These are phyloP conservation scores for Pasiphila rectangulata DNA, from an alignment of 2,888 invertebrate species.

Conservation along the genomic window DNA sequence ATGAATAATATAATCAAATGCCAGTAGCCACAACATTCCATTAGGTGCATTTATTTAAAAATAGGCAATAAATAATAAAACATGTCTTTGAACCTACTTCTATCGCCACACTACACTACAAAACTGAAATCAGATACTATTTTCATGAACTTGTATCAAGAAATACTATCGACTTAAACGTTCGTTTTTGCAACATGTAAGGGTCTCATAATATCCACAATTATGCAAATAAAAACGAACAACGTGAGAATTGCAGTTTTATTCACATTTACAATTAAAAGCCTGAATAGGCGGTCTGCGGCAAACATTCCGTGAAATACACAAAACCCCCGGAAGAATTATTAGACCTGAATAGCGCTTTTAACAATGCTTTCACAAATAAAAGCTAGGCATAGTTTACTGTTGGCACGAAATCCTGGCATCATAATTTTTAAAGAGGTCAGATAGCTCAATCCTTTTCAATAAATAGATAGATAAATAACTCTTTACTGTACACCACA, in stretches of 20 bases:
- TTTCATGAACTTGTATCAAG: no score
- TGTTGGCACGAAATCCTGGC: slow-evolving; percentile 25
- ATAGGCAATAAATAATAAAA: no score
- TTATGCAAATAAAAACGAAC: slow-evolving; percentile 4
- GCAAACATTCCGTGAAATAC: slow-evolving; percentile 23
- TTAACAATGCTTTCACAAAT: slow-evolving; percentile 41
- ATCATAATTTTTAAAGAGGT: neutral
- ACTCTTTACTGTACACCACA: no score
- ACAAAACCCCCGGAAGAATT: slow-evolving; percentile 27
- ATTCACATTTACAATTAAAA: slow-evolving; percentile 13
- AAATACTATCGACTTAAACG: no score
- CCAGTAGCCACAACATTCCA: no score
- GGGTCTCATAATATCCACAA: neutral
- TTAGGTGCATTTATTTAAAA: no score
- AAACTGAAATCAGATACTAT: no score
- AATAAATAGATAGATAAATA: no score
- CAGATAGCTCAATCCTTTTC: neutral
- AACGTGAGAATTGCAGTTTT: slow-evolving; percentile 8
- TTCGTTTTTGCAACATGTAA: no score
- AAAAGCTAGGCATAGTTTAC: slow-evolving; percentile 38
- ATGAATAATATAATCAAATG: no score
- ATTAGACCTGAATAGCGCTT: slow-evolving; percentile 31
- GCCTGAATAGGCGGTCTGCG: slow-evolving; percentile 10
- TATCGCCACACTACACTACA: no score
- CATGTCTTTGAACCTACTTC: no score